phyloP scores from a whole-genome alignment of 2,797 vertebrate species.

The Karalla daura region DNA sequence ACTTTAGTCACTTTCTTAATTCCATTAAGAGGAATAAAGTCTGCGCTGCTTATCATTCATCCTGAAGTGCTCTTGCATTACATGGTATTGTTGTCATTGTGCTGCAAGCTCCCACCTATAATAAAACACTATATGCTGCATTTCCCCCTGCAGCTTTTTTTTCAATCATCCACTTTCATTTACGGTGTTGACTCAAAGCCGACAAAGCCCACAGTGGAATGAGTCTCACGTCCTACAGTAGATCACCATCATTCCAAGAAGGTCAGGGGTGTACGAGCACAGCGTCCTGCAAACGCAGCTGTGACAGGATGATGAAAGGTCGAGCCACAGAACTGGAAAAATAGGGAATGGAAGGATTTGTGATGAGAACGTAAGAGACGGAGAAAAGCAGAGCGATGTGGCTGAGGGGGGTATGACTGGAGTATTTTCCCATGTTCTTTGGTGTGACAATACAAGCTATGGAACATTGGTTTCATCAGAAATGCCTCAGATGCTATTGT shows the following conservation, averaged over 20 bases:
- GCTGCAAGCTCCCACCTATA: neutral
- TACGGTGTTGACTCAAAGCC: slow-evolving; percentile 16
- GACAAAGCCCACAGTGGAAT: slow-evolving; percentile 19
- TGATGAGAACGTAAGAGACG: slow-evolving; percentile 15
- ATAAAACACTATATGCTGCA: slow-evolving; percentile 6
- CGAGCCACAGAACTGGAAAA: slow-evolving; percentile 1
- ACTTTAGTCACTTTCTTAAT: slow-evolving; percentile 27
- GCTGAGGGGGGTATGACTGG: neutral
- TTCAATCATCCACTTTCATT: slow-evolving; percentile 42
- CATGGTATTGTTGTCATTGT: neutral
- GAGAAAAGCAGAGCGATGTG: neutral
- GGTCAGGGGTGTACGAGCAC: slow-evolving; percentile 40
- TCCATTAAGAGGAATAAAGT: slow-evolving; percentile 32
- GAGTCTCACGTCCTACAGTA: slow-evolving; percentile 7
- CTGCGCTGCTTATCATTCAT: slow-evolving; percentile 4
- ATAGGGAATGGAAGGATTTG: neutral
- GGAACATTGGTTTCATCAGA: too few relatives aligned
- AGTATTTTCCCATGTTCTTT: too few relatives aligned
- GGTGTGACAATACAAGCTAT: too few relatives aligned
- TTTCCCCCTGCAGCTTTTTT: neutral
- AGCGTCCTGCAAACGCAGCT: neutral
- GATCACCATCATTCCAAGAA: slow-evolving; percentile 42
- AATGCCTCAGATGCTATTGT: too few relatives aligned
- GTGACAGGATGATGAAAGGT: slow-evolving; percentile 33
- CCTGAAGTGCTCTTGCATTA: slow-evolving; percentile 24